Evolutionary conservation across 1,140 invertebrate species (phyloP).

Genomic region (Rhyzopertha dominica): DNA sequence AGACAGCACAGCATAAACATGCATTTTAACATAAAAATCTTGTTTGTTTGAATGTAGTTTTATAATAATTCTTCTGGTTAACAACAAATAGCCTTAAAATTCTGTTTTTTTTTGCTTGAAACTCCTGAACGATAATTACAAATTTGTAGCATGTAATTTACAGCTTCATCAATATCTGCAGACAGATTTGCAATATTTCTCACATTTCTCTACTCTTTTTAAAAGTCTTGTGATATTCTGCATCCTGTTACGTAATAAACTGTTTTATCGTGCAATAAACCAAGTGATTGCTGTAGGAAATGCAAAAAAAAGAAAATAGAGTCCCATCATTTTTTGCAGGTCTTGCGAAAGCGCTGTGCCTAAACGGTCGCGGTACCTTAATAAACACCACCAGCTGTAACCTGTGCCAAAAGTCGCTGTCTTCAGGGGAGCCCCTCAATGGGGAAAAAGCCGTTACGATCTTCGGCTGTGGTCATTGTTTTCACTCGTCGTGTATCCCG

Average conservation of each 20-base stretch:
- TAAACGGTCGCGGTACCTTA: constrained; percentile 29
- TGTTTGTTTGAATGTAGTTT: no score
- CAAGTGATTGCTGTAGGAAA: neutral
- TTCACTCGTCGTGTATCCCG: constrained; percentile 35
- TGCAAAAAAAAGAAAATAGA: neutral
- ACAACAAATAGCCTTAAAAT: neutral
- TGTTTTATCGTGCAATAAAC: neutral
- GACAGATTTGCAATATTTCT: no score
- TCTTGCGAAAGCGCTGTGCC: constrained; percentile 34
- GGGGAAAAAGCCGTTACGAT: constrained; percentile 24
- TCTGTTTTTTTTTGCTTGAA: neutral
- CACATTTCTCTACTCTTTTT: no score
- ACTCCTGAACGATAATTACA: no score
- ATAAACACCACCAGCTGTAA: constrained; percentile 30
- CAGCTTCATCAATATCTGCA: no score
- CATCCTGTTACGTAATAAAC: neutral
- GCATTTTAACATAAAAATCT: no score
- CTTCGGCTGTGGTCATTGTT: constrained; percentile 41
- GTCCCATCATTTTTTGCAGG: constrained; percentile 28
- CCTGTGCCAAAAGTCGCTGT: constrained; percentile 33
- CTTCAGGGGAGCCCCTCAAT: constrained; percentile 20
- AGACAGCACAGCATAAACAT: no score
- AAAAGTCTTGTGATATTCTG: no score
- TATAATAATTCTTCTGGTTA: no score
- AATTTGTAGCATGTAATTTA: no score